These are phyloP conservation scores for Falcaria lacertinaria DNA, from an alignment of 2,888 invertebrate species.

Conservation along the genomic window DNA sequence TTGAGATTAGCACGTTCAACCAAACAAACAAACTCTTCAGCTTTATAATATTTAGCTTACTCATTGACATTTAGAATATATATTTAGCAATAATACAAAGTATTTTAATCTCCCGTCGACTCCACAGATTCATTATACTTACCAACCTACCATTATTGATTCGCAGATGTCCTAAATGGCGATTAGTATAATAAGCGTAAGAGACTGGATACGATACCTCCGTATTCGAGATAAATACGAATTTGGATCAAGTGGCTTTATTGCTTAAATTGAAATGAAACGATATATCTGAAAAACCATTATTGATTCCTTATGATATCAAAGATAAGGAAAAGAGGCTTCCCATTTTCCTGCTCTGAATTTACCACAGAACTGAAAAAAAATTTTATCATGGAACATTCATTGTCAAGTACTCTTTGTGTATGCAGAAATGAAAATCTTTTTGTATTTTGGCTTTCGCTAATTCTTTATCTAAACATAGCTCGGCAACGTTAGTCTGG, in stretches of 20 bases:
- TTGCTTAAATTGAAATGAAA: background rate
- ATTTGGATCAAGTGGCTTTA: background rate
- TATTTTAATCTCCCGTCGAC: background rate
- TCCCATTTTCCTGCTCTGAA: background rate
- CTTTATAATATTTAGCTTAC: no score
- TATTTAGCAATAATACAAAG: background rate
- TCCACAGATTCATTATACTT: slow-evolving; percentile 3
- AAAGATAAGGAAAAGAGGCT: background rate
- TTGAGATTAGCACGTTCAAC: no score
- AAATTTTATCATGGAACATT: background rate
- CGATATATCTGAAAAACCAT: background rate
- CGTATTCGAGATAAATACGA: background rate
- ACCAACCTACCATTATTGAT: background rate
- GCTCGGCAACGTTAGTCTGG: no score
- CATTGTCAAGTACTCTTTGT: background rate
- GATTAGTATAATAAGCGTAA: background rate
- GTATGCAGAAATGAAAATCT: background rate
- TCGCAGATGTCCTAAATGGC: background rate
- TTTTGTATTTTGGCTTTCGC: background rate
- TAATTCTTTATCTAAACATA: background rate
- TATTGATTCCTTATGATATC: background rate
- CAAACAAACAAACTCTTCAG: no score
- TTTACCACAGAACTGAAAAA: background rate
- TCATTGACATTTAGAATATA: background rate
- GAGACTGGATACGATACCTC: background rate